These are phyloP conservation scores for Agapornis canus DNA, from an alignment of 2,797 vertebrate genomes.

Conservation along the genomic window DNA sequence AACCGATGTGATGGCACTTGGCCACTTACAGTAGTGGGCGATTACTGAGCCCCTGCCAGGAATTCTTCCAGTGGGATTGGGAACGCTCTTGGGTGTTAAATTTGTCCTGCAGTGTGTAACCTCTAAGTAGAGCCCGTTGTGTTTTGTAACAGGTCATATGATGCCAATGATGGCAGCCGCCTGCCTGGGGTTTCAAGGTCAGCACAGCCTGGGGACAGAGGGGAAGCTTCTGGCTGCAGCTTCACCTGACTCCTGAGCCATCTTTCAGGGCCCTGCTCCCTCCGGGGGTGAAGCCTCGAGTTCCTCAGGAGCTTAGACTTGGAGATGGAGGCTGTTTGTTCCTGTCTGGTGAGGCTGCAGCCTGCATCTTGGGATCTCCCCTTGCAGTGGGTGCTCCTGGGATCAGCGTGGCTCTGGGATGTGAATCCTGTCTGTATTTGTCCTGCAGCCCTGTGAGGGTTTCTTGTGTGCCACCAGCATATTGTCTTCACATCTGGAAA, in stretches of 20 bases:
- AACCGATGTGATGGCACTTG: not conserved
- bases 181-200: not conserved
- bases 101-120: slow-evolving; percentile 15
- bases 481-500: not conserved
- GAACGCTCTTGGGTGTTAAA: slow-evolving; percentile 40
- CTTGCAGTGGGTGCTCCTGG: not conserved
- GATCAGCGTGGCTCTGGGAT: not conserved
- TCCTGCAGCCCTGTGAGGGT: not conserved
- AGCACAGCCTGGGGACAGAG: not conserved
- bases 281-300: not conserved
- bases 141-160: slow-evolving; percentile 52
- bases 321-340: not conserved
- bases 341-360: not conserved
- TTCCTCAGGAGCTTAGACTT: not conserved
- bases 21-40: slow-evolving; percentile 48
- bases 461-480: rapidly evolving
- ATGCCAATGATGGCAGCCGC: not conserved
- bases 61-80: slow-evolving; percentile 48
- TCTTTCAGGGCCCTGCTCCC: not conserved
- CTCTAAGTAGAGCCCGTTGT: not conserved
- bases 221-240: slow-evolving; percentile 1
- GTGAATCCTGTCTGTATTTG: rapidly evolving
- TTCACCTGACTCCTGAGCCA: not conserved
- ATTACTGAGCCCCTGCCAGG: slow-evolving; percentile 45
- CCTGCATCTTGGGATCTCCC: rapidly evolving